These are phyloP conservation scores for Zaprionus tsacasi DNA, from an alignment of 1,140 invertebrate genomes.

Conservation along the genomic window DNA sequence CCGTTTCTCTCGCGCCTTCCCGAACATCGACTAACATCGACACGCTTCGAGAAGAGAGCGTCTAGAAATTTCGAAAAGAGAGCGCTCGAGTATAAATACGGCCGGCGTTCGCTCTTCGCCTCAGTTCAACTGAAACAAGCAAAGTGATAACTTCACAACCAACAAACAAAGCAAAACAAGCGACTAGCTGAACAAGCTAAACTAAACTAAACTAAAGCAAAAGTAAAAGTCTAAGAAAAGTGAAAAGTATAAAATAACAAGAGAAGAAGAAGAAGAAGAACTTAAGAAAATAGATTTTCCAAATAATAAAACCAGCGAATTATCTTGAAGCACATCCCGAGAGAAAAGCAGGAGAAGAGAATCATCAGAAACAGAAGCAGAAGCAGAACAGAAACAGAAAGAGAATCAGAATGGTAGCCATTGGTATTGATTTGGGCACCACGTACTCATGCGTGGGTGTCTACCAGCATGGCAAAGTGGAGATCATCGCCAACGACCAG, in stretches of 20 bases:
- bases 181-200: conserved; percentile 53
- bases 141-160: conserved; percentile 57
- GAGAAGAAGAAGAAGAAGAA: conserved; percentile 22
- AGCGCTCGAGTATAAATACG: conserved; percentile 65
- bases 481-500: conserved; percentile 97
- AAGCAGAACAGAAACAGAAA: conserved; percentile 10
- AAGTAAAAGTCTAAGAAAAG: neutral
- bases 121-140: conserved; percentile 67
- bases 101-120: conserved; percentile 42
- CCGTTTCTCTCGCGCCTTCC: conserved; percentile 9
- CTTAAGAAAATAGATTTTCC: conserved; percentile 3
- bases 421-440: conserved; percentile 91
- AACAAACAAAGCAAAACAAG: conserved; percentile 52
- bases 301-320: neutral
- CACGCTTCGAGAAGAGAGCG: conserved; percentile 48
- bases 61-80: conserved; percentile 61
- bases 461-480: conserved; percentile 93
- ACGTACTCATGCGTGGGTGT: conserved; percentile 93
- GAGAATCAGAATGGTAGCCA: conserved; percentile 85
- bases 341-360: conserved; percentile 1
- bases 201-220: conserved; percentile 16
- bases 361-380: conserved; percentile 27
- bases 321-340: conserved; percentile 4
- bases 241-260: conserved; percentile 8
- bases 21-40: conserved; percentile 24